Conservation (phyloP, 53 echinoderm and acorn worm genomes). For the Paelopatides confundens region DNA sequence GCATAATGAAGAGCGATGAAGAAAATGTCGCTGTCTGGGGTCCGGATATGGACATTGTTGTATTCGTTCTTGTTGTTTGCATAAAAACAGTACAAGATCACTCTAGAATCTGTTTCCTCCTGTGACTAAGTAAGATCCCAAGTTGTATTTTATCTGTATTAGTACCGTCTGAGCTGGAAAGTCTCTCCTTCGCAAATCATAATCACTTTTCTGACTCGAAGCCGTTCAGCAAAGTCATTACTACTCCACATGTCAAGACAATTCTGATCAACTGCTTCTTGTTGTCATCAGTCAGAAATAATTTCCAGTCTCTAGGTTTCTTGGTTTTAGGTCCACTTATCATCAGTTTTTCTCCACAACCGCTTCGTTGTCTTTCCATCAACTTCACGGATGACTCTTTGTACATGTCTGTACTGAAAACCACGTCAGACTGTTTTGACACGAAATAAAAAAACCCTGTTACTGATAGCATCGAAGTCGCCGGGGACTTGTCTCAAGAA, state of each 20-base stretch:
- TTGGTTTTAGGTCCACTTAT: slow-evolving; percentile 33
- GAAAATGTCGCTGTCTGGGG: slow-evolving; percentile 45
- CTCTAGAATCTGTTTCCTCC: slow-evolving; percentile 51
- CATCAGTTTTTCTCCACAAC: slow-evolving; percentile 44
- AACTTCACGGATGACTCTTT: slow-evolving; percentile 35
- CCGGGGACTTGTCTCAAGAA: slow-evolving; percentile 33
- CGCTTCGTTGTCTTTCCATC: slow-evolving; percentile 32
- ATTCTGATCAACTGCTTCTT: slow-evolving; percentile 31
- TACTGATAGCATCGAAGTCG: slow-evolving; percentile 35
- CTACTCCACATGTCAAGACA: not conserved
- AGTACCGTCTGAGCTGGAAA: too few species aligned
- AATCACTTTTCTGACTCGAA: too few species aligned
- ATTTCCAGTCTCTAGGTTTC: slow-evolving; percentile 46
- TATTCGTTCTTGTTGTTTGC: slow-evolving; percentile 40
- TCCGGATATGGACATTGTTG: slow-evolving; percentile 1
- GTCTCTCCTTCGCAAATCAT: too few species aligned
- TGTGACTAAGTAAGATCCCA: too few species aligned
- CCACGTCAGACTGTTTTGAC: not conserved
- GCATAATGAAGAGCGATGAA: slow-evolving; percentile 40
- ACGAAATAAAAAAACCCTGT: slow-evolving; percentile 43
- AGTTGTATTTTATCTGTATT: too few species aligned
- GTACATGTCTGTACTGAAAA: slow-evolving; percentile 50
- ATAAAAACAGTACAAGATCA: slow-evolving; percentile 39
- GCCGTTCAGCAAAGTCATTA: too few species aligned
- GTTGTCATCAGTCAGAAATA: slow-evolving; percentile 49